Conservation (phyloP, 2,888 invertebrate species). For the Netelia virgata region DNA sequence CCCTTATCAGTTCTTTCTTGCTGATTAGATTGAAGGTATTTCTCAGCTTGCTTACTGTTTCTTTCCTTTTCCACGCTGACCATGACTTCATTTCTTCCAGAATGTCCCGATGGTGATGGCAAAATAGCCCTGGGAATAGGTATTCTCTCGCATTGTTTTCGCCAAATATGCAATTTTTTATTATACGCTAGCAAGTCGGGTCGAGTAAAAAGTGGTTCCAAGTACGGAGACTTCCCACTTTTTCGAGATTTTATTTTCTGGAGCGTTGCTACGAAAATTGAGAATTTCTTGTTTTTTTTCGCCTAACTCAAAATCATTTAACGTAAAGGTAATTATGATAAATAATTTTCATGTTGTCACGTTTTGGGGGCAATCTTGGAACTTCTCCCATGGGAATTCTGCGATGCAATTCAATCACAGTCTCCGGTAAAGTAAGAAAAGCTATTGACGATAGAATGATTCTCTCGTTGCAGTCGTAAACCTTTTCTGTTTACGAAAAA, state of each 20-base stretch:
- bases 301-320: neutral
- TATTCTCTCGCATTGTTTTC: constrained; percentile 66
- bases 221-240: constrained; percentile 74
- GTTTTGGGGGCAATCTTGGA: constrained; percentile 76
- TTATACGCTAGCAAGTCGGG: constrained; percentile 74
- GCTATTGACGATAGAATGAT: constrained; percentile 82
- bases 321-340: constrained; percentile 20
- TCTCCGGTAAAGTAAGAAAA: constrained; percentile 80
- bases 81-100: constrained; percentile 15
- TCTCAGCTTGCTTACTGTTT: neutral
- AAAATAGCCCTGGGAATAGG: constrained; percentile 75
- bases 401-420: constrained; percentile 77
- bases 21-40: constrained; percentile 32
- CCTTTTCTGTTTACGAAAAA: constrained; percentile 71
- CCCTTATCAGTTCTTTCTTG: constrained; percentile 22
- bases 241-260: constrained; percentile 48
- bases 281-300: neutral
- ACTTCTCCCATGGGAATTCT: constrained; percentile 75
- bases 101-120: constrained; percentile 64
- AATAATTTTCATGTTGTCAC: constrained; percentile 72
- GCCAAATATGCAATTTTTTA: constrained; percentile 73
- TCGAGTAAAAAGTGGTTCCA: constrained; percentile 71
- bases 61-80: constrained; percentile 12
- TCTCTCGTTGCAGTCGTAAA: constrained; percentile 80
- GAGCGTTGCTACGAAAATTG: constrained; percentile 72